Conservation (phyloP, 2,888 invertebrate genomes). For the Caenorhabditis sp. region DNA sequence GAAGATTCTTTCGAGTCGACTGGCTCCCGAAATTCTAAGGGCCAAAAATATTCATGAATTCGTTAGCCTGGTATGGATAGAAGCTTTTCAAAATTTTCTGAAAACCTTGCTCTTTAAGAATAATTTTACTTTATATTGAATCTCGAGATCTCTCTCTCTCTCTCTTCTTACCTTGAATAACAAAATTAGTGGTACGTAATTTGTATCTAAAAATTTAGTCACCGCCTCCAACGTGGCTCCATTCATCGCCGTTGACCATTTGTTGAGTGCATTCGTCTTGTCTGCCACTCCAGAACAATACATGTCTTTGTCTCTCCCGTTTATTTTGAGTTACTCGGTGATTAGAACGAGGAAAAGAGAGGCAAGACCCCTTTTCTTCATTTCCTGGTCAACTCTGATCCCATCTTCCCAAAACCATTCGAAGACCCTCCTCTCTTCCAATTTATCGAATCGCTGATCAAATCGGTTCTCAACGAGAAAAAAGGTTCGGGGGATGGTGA, state of each 20-base stretch:
- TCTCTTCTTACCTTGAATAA: neutral
- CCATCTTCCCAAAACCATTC: neutral
- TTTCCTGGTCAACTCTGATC: conserved; percentile 1
- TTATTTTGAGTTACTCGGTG: neutral
- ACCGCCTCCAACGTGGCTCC: neutral
- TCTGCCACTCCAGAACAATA: conserved; percentile 7
- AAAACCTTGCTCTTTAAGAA: too few relatives aligned
- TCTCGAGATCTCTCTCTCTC: too few relatives aligned
- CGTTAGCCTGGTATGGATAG: too few relatives aligned
- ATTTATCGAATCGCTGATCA: conserved; percentile 35
- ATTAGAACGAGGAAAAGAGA: neutral
- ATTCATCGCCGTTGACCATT: conserved; percentile 29
- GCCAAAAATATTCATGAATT: too few relatives aligned
- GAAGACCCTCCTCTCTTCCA: neutral
- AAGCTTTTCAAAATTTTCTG: too few relatives aligned
- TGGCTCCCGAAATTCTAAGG: too few relatives aligned
- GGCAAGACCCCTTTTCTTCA: neutral
- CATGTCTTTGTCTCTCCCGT: neutral
- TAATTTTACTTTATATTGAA: too few relatives aligned
- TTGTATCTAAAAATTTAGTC: neutral
- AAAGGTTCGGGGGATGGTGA: neutral
- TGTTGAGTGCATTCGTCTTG: conserved; percentile 29
- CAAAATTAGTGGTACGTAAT: conserved; percentile 3
- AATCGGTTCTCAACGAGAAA: conserved; percentile 33
- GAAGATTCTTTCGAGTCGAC: too few relatives aligned